phyloP scores from a whole-genome alignment of 2,888 invertebrate species.

The Cataglyphis albicans region DNA sequence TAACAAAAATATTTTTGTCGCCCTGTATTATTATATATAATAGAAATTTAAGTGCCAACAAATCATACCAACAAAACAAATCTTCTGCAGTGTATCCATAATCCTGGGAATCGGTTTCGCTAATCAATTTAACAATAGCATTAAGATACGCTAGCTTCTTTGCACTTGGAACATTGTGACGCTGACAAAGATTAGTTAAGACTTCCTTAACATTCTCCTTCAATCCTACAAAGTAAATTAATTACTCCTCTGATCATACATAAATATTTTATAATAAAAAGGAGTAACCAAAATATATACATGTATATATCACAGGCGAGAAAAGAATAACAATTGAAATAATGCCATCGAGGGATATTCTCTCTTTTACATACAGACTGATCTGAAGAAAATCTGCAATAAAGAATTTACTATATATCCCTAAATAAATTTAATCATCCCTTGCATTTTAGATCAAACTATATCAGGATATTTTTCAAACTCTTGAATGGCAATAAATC shows the following conservation, averaged over 20 bases:
- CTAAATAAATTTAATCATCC: neutral
- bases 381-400: neutral
- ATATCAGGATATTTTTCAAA: neutral
- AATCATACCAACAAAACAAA: slow-evolving; percentile 92
- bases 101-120: slow-evolving; percentile 88
- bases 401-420: neutral
- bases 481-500: neutral
- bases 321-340: neutral
- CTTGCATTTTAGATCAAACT: neutral
- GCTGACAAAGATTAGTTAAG: slow-evolving; percentile 88
- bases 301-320: neutral
- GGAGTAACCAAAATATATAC: neutral
- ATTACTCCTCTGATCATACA: neutral
- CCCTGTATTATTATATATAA: neutral
- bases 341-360: neutral
- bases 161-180: slow-evolving; percentile 90
- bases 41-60: slow-evolving; percentile 49
- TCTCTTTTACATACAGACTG: neutral
- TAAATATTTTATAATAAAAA: neutral
- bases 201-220: slow-evolving; percentile 88
- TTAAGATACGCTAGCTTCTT: slow-evolving; percentile 95
- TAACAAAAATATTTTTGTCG: too few species aligned
- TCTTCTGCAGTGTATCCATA: slow-evolving; percentile 93
- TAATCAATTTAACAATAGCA: slow-evolving; percentile 93
- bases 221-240: slow-evolving; percentile 85